These are phyloP conservation scores for Conus canariensis DNA, from an alignment of 2,888 invertebrate genomes.

Conservation along the genomic window DNA sequence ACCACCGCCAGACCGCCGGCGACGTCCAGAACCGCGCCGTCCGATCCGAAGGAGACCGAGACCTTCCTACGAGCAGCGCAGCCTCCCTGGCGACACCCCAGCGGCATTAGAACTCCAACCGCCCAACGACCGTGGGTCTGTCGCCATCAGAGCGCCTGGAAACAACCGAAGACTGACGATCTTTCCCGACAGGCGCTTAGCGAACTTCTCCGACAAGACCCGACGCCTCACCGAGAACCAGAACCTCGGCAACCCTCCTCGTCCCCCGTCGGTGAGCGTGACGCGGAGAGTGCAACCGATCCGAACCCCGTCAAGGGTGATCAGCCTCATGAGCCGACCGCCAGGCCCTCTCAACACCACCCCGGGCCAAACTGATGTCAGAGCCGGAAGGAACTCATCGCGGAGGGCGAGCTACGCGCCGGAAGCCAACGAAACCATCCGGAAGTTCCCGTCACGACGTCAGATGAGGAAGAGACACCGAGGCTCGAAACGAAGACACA, in stretches of 20 bases:
- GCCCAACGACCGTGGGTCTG: too few relatives aligned
- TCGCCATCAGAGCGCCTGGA: not conserved
- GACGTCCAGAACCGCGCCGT: not conserved
- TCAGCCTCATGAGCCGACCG: not conserved
- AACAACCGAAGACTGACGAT: not conserved
- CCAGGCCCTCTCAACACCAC: not conserved
- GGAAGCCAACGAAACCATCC: slow-evolving; percentile 22
- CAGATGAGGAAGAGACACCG: not conserved
- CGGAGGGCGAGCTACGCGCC: slow-evolving; percentile 25
- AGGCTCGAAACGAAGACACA: not conserved
- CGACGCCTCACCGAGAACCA: too few relatives aligned
- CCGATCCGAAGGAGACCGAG: not conserved
- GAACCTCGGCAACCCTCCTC: too few relatives aligned
- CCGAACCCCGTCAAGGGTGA: not conserved
- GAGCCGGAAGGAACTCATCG: not conserved
- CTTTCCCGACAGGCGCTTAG: not conserved
- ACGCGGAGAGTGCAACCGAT: not conserved
- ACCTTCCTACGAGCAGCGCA: not conserved
- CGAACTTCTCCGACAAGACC: not conserved
- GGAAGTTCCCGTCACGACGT: slow-evolving; percentile 8
- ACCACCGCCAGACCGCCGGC: not conserved
- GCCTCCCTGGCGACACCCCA: not conserved
- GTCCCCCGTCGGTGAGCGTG: not conserved
- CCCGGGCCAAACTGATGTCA: slow-evolving; percentile 21
- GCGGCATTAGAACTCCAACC: not conserved